A percentile compares a stretch with the other conserved stretches of the same genome.
Conservation (phyloP, 2,113 vertebrate genomes). For the Aspiorhynchus laticeps region DNA sequence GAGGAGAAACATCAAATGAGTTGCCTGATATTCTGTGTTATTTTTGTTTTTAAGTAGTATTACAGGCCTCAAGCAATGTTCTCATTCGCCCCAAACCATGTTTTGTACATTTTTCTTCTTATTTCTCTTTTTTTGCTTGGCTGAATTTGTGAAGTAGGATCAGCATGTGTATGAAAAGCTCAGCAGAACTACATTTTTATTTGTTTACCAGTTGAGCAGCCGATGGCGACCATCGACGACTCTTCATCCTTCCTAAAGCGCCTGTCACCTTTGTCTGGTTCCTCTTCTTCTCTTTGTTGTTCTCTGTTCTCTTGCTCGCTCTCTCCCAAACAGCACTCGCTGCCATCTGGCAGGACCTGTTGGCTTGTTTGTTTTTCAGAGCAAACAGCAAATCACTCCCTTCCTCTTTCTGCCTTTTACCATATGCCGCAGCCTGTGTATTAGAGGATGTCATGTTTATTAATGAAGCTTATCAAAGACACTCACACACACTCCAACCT, state of each 20-base stretch:
- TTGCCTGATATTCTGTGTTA: constrained; percentile 37
- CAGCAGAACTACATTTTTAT: constrained; percentile 70
- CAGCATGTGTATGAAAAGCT: constrained; percentile 69
- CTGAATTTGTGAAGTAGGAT: constrained; percentile 71
- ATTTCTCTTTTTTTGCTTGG: constrained; percentile 41
- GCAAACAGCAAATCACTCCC: constrained; percentile 98
- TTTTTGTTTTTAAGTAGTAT: constrained; percentile 66
- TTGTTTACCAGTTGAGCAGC: constrained; percentile 74
- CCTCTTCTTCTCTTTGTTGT: constrained; percentile 23
- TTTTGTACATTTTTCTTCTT: constrained; percentile 50
- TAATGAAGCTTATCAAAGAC: constrained; percentile 95
- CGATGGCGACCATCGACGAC: constrained; percentile 71
- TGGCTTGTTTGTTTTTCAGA: constrained; percentile 98
- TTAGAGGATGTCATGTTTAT: constrained; percentile 94
- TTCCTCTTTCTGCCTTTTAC: constrained; percentile 93
- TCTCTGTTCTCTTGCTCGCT: neutral
- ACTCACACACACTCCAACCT: constrained; percentile 38
- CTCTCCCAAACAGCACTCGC: constrained; percentile 66
- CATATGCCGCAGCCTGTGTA: constrained; percentile 95
- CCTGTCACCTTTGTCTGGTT: constrained; percentile 50
- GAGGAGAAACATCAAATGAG: constrained; percentile 53
- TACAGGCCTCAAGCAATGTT: constrained; percentile 66
- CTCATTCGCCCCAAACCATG: constrained; percentile 65
- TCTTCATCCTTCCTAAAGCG: constrained; percentile 74
- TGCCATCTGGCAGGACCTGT: constrained; percentile 98